Evolutionary conservation across 1,140 invertebrate genomes (phyloP), one percentile per base, ranked within the genome.

Genomic region (Cheumatopsyche charites): DNA sequence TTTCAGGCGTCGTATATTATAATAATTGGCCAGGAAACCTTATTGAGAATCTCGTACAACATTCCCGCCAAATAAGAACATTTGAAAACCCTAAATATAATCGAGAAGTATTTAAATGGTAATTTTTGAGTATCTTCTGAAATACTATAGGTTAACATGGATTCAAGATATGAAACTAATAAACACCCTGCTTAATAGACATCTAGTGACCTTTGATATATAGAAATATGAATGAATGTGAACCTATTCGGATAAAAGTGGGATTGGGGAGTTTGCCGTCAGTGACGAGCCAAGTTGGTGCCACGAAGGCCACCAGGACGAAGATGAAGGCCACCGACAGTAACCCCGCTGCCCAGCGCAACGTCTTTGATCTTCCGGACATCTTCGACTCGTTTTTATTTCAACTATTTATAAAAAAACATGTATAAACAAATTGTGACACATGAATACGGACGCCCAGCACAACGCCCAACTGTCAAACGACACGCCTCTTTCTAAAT

Each of bases 261-360:
- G 92, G 91, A 76, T 92, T 87, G 72, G 86, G 84, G 17, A 94
- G 82, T 82, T 91, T 88, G 1, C 92, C 92, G 83, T 96, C 94
- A 13, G 92, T 94, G 76, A 93, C 90, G 21, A 98, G 82, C 96
- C 96, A 98, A 80, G 94, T 94, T 23, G 95, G 95, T 76, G 94
- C 95, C 67, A 91, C 91, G 82, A 97, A 98, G 1, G 95, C 90
- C 69, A 97, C 89, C 4, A 97, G 81, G 73, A 96, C 89, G 71
- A 93, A 89, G 73, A 93, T 71, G 79, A 92, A 91, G 19, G 90
- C 90, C 49, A 90, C 74, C 25, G 82, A 80, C 63, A 90, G 90
- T 77, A 90, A 67, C 21, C 67, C 74, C 0, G 61, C 29, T 19
- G 74, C 74, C 19, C 66, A 72, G 3, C 66, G 19, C 23, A 71